Evolutionary conservation across 2,797 vertebrate species (phyloP), one percentile per base, ranked within the genome.

Genomic region (Rhinatrema bivittatum): DNA sequence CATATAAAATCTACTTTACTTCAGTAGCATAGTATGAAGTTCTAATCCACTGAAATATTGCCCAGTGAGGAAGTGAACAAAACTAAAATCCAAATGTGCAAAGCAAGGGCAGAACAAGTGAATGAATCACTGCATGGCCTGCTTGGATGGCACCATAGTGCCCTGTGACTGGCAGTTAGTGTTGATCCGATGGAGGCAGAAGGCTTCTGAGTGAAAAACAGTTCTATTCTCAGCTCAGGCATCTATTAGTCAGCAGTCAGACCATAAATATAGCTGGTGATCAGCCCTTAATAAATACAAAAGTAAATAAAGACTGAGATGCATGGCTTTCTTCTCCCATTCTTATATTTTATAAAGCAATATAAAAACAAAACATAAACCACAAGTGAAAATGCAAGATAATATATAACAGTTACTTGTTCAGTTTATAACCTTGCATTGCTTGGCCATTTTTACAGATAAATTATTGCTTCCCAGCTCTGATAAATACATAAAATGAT

Each of bases 401-500:
- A 74, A 72, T 43, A 53, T n/a, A n/a, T 74, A 72, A 75, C 55
- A 68, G 43, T 70, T 62, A 68, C 67, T 73, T 71, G 63, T 62
- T 65, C 68, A 77, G 76, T 71, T 72, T 74, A 78, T 66, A 72
- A 64, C 59, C 72, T 73, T 72, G 72, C 81, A 85, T 84, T 85
- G 76, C 80, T 82, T 75, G 70, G 69, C n/a, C 69, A 78, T 79
- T 78, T 85, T 60, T 84, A 84, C 87, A 87, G 86, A 90, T 90
- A 88, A 90, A 90, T 93, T 88, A 87, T 85, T 86, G 84, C 84
- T 86, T 73, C 65, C 80, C 72, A 87, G 81, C 72, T 65, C 54
- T 40, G 62, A 83, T 87, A 90, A 87, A 82, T 86, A 88, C 64
- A 77, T 83, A 62, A 70, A 81, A 84, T 74, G 61, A 57, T 65